A percentile compares a stretch with the other conserved stretches of the same genome.
phyloP scores from a whole-genome alignment of 1,140 invertebrate species.

The Glomeris maerens region DNA sequence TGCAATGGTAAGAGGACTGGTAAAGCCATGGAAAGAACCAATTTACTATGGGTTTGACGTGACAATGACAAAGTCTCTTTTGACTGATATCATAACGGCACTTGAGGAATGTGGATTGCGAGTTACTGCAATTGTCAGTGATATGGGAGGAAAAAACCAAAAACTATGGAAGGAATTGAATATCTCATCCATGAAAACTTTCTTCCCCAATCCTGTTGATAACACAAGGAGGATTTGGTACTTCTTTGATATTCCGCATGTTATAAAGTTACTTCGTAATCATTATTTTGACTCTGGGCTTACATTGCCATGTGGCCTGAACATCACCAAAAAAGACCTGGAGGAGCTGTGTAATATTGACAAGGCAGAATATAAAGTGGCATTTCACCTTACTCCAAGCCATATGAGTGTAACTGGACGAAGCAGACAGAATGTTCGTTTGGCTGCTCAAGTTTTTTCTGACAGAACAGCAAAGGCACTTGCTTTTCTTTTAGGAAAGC shows the following conservation, averaged over 20 bases:
- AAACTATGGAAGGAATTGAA: constrained; percentile 4
- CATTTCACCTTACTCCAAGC: constrained; percentile 1
- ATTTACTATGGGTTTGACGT: too few species aligned
- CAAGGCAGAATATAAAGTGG: constrained; percentile 9
- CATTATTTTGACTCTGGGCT: constrained; percentile 9
- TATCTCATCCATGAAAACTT: background rate
- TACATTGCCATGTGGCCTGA: constrained; percentile 1
- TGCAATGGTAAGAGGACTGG: too few species aligned
- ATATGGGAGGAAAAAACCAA: too few species aligned
- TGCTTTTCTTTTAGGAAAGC: constrained; percentile 4
- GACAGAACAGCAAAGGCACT: constrained; percentile 9
- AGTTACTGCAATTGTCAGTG: too few species aligned
- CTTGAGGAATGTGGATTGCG: too few species aligned
- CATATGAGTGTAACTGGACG: constrained; percentile 8
- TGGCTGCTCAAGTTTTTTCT: constrained; percentile 10
- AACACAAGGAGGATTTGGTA: constrained; percentile 4
- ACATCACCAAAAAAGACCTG: constrained; percentile 6
- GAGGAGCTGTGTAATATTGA: constrained; percentile 5
- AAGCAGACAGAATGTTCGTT: constrained; percentile 6
- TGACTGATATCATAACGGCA: too few species aligned
- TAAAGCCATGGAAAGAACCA: too few species aligned
- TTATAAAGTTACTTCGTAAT: constrained; percentile 12
- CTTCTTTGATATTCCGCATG: constrained; percentile 13
- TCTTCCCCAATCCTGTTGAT: background rate
- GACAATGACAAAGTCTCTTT: too few species aligned